Base-by-base conservation (phyloP, 2,888 invertebrate species). In the Proisotoma minuta region DNA sequence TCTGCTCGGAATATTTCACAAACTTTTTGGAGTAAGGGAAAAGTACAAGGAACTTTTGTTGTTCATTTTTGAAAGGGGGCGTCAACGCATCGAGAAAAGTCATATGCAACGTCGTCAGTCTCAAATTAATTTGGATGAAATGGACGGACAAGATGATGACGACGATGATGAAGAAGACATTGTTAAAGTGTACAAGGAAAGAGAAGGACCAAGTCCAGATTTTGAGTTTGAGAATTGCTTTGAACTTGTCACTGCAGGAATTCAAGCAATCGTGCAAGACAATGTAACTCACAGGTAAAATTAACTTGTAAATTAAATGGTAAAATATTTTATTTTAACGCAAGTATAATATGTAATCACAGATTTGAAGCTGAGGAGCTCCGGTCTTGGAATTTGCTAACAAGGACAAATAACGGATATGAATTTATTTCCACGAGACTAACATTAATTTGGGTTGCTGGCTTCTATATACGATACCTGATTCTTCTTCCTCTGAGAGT, bases 171-270 rank as follows among this genome's bases (percentile, higher is more conserved):
- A 62, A 10, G 60, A 57, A n/a, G 24, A 2, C 27, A 20, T 26
- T n/a, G 20, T 5, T 2, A 48, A 27, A n/a, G 24, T 49, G 1
- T 63, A 63, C 50, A 60, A 59, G 12, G 61, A 60, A 10, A 34
- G 48, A 23, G 63, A 66, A 22, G 66, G 59, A n/a, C 52, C 57
- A 15, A 63, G 52, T 47, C 66, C 66, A 1, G 66, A 66, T 40
- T 66, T 66, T 56, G 63, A 66, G 20, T 63, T 49, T 12, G 28
- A 54, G 4, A 90, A 89, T 77, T 88, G 89, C 75, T 83, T 93
- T 77, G 91, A 91, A 77, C 89, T 91, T 76, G 85, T 93, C 50
- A 79, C 79, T 73, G 77, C 78, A 67, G 82, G 82, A 27, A 78
- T 81, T 60, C 81, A 82, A 77, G 78, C 82, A n/a, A 81, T 83